Conservation (phyloP, 2,113 vertebrate genomes). For the Chrysemys picta region DNA sequence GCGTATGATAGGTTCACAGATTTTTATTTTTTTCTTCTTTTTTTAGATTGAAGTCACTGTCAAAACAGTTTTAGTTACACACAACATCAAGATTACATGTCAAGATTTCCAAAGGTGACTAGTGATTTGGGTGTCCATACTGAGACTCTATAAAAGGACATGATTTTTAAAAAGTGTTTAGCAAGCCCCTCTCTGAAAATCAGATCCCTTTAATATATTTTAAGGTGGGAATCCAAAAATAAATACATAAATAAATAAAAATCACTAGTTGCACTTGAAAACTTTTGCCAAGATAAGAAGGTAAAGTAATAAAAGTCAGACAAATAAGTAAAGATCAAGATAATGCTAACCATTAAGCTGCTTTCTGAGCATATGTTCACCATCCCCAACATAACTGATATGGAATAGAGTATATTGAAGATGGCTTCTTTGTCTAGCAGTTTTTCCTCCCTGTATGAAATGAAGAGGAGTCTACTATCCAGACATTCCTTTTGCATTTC, state of each 20-base stretch:
- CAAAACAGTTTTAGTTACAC: not conserved
- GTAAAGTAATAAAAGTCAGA: not conserved
- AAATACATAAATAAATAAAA: too few relatives aligned
- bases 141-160: not conserved
- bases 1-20: not conserved
- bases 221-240: not conserved
- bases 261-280: not conserved
- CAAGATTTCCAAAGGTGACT: not conserved
- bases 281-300: not conserved
- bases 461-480: not conserved
- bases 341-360: not conserved
- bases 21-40: not conserved
- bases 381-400: not conserved
- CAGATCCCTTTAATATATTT: rapidly evolving
- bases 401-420: not conserved
- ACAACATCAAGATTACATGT: not conserved
- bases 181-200: not conserved
- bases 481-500: not conserved
- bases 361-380: not conserved
- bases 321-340: not conserved
- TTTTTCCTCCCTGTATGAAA: not conserved
- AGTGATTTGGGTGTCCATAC: not conserved
- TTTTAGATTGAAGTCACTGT: not conserved
- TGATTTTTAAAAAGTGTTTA: not conserved
- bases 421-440: not conserved